phyloP scores from a whole-genome alignment of 1,140 invertebrate species.

The Drosophila sucinea region DNA sequence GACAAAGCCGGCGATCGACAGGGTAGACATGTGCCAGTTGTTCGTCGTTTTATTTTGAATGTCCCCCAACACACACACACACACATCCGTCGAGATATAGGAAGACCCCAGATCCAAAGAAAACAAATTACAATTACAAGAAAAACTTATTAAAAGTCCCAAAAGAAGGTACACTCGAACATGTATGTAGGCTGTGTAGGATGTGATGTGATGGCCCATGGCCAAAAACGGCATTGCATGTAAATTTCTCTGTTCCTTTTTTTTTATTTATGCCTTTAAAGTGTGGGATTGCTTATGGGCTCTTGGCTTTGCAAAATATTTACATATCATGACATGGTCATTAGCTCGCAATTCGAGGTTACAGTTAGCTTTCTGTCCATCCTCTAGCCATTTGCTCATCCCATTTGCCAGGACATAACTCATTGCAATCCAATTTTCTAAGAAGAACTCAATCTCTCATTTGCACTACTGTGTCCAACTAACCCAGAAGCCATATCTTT shows the following conservation, averaged over 20 bases:
- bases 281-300: conserved; percentile 72
- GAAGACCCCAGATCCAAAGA: conserved; percentile 53
- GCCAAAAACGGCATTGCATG: conserved; percentile 65
- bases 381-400: conserved; percentile 16
- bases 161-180: conserved; percentile 24
- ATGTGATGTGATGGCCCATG: conserved; percentile 57
- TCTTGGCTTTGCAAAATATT: conserved; percentile 59
- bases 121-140: conserved; percentile 83
- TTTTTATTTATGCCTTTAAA: conserved; percentile 57
- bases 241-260: conserved; percentile 63
- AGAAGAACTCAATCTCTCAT: conserved; percentile 38
- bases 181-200: conserved; percentile 53
- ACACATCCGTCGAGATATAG: conserved; percentile 19
- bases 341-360: conserved; percentile 61
- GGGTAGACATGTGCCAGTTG: conserved; percentile 47
- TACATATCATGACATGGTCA: conserved; percentile 80
- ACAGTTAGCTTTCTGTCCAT: conserved; percentile 39
- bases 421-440: conserved; percentile 54
- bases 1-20: conserved; percentile 62
- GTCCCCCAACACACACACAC: conserved; percentile 11
- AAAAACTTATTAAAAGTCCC: conserved; percentile 81
- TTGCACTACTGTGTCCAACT: conserved; percentile 71
- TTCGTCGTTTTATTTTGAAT: conserved; percentile 16
- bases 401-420: conserved; percentile 66
- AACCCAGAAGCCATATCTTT: conserved; percentile 73